A percentile compares a stretch with the other conserved stretches of the same genome.
phyloP scores from a whole-genome alignment of 1,140 invertebrate genomes.

The Aphaenogaster floridana region DNA sequence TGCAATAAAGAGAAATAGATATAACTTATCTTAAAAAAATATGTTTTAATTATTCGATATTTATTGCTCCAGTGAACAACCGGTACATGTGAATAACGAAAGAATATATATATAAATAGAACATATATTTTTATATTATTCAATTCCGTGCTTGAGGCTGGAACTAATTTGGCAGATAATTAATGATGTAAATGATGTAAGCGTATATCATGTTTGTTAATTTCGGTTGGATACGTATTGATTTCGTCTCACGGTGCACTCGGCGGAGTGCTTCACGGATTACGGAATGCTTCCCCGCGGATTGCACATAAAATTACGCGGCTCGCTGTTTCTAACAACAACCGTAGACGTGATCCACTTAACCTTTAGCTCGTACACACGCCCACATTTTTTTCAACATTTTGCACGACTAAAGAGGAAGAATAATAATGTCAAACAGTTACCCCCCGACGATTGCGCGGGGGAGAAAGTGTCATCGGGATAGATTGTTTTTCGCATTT shows the following conservation, averaged over 20 bases:
- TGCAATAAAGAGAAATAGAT: neutral
- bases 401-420: conserved; percentile 23
- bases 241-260: conserved; percentile 10
- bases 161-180: conserved; percentile 8
- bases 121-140: neutral
- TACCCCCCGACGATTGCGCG: neutral
- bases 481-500: conserved; percentile 32
- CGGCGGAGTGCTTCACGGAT: neutral
- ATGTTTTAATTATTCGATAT: conserved; percentile 17
- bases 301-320: conserved; percentile 36
- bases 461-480: neutral
- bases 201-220: conserved; percentile 1
- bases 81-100: neutral
- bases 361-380: conserved; percentile 27
- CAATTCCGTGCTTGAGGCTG: conserved; percentile 1
- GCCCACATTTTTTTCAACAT: conserved; percentile 28
- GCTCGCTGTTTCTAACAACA: conserved; percentile 39
- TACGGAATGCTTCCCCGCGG: neutral
- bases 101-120: neutral
- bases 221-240: conserved; percentile 15
- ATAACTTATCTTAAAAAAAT: neutral
- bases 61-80: neutral
- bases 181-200: neutral
- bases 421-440: conserved; percentile 47
- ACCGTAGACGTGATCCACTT: neutral